phyloP scores from a whole-genome alignment of 64 coral and sea anemone genomes.

The Montipora efflorescens region DNA sequence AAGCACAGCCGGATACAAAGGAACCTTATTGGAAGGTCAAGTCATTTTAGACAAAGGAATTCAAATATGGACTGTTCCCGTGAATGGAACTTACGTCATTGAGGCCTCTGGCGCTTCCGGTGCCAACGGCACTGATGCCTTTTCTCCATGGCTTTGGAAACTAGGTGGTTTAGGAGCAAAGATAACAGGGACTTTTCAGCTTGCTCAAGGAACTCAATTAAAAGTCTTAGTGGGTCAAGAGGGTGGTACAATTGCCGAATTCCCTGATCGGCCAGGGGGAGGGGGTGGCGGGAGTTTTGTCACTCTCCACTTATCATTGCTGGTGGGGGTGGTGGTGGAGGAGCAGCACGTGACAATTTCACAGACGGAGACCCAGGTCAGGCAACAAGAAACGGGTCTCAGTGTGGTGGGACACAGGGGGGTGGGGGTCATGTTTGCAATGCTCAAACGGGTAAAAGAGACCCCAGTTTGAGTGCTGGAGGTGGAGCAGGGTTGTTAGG shows the following conservation, averaged over 20 bases:
- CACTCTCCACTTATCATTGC: slow-evolving; percentile 35
- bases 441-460: not conserved
- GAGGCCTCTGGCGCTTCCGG: too few species aligned
- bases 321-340: slow-evolving; percentile 41
- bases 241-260: not conserved
- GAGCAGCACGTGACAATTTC: not conserved
- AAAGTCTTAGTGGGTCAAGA: slow-evolving; percentile 40
- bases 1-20: too few species aligned
- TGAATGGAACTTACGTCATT: too few species aligned
- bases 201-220: not conserved
- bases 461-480: not conserved
- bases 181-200: slow-evolving; percentile 32
- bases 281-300: slow-evolving; percentile 48
- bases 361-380: slow-evolving; percentile 27
- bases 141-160: not conserved
- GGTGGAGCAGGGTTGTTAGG: not conserved
- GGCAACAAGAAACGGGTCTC: not conserved
- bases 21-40: too few species aligned
- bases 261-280: not conserved
- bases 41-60: too few species aligned
- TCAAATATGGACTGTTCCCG: too few species aligned
- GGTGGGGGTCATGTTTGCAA: not conserved
- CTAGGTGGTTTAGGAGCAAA: slow-evolving; percentile 30
- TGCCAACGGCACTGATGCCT: too few species aligned
- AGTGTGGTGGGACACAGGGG: slow-evolving; percentile 15